Evolutionary conservation across 2,888 invertebrate genomes (phyloP).

Genomic region (Drosophila sordidapex): DNA sequence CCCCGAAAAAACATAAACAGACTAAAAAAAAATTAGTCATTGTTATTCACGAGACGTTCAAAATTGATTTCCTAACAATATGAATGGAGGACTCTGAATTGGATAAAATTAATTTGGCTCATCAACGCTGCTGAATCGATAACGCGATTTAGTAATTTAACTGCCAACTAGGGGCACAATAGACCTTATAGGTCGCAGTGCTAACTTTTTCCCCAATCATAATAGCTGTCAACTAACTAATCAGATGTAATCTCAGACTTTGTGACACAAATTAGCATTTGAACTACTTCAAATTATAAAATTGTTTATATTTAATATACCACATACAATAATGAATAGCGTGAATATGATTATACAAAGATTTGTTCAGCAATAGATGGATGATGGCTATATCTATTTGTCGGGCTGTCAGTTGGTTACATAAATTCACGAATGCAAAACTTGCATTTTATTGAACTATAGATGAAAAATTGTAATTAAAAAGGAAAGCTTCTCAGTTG

Average conservation of each 20-base stretch:
- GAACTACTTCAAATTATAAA: background rate
- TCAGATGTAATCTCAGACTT: background rate
- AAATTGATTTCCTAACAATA: too few relatives aligned
- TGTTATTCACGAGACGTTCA: too few relatives aligned
- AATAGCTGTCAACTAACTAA: too few relatives aligned
- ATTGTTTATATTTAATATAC: background rate
- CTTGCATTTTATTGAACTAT: background rate
- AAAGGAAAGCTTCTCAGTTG: background rate
- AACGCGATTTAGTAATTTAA: too few relatives aligned
- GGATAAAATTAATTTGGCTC: too few relatives aligned
- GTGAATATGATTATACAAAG: background rate
- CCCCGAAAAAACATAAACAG: too few relatives aligned
- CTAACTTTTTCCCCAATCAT: too few relatives aligned
- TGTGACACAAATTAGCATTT: background rate
- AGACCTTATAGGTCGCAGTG: too few relatives aligned
- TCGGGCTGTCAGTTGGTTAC: background rate
- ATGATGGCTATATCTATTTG: background rate
- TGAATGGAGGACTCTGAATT: too few relatives aligned
- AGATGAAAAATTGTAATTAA: background rate
- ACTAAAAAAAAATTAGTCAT: too few relatives aligned
- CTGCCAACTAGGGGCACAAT: too few relatives aligned
- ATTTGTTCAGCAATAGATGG: rapidly evolving
- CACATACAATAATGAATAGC: background rate
- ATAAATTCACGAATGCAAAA: background rate
- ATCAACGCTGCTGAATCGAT: too few relatives aligned